Evolutionary conservation across 1,140 invertebrate species (phyloP).

Genomic region (Druon quercuslanigerum): DNA sequence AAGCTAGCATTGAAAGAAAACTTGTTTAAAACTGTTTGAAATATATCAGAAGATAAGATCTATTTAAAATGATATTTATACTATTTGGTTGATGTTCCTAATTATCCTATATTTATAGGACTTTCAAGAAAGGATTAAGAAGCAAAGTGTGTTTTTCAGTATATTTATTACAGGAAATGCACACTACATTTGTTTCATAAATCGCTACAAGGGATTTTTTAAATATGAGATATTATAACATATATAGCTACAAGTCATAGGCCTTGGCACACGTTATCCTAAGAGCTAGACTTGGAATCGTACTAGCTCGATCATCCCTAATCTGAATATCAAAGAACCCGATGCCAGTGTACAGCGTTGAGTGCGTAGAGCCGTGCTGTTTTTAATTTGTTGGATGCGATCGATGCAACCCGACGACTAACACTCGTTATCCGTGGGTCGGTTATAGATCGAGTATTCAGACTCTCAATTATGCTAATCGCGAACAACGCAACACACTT

Average conservation of each 20-base stretch:
- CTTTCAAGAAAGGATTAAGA: slow-evolving; percentile 6
- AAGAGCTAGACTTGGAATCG: not conserved
- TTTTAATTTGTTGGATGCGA: slow-evolving; percentile 54
- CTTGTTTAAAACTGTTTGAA: too few species aligned
- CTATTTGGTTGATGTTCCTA: not conserved
- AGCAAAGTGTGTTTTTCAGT: slow-evolving; percentile 23
- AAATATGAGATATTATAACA: not conserved
- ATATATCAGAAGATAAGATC: too few species aligned
- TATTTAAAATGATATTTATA: not conserved
- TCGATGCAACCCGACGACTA: slow-evolving; percentile 25
- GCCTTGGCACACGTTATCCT: not conserved
- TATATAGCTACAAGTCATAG: slow-evolving; percentile 15
- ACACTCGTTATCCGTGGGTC: slow-evolving; percentile 17
- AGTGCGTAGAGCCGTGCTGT: slow-evolving; percentile 50
- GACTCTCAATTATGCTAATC: too few species aligned
- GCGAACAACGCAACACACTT: not conserved
- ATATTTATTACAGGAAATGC: slow-evolving; percentile 23
- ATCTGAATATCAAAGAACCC: slow-evolving; percentile 58
- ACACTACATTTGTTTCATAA: slow-evolving; percentile 25
- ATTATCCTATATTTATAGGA: slow-evolving; percentile 16
- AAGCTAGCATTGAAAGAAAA: too few species aligned
- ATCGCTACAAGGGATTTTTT: slow-evolving; percentile 14
- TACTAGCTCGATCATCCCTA: slow-evolving; percentile 40
- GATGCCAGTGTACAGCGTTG: slow-evolving; percentile 52
- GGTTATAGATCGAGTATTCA: slow-evolving; percentile 9